Evolutionary conservation across 1,140 invertebrate genomes (phyloP).

Genomic region (Ylistrum balloti): DNA sequence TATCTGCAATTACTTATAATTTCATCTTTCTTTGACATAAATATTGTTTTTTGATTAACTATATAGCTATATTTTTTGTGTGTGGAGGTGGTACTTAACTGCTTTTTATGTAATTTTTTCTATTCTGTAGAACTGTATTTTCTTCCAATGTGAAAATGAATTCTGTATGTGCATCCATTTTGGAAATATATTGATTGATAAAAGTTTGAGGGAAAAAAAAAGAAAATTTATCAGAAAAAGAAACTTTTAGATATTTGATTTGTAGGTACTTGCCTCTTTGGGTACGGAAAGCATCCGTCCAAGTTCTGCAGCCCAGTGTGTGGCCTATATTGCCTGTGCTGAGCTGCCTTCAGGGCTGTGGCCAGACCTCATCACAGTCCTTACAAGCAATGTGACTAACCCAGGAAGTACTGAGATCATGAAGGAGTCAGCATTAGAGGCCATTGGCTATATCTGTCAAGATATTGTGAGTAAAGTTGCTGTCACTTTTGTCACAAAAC

Average conservation of each 20-base stretch:
- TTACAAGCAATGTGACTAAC: slow-evolving; percentile 94
- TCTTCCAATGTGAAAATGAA: too few relatives aligned
- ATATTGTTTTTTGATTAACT: too few relatives aligned
- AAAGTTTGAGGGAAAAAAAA: too few relatives aligned
- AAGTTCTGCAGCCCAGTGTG: slow-evolving; percentile 98
- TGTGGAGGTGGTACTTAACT: too few relatives aligned
- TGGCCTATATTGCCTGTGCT: slow-evolving; percentile 98
- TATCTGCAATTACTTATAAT: neutral
- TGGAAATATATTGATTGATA: too few relatives aligned
- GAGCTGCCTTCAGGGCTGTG: slow-evolving; percentile 92
- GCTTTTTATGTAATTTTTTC: too few relatives aligned
- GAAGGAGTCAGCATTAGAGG: slow-evolving; percentile 97
- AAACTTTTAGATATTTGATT: slow-evolving; percentile 45
- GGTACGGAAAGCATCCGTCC: slow-evolving; percentile 96
- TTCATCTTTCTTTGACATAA: too few relatives aligned
- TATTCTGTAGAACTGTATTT: too few relatives aligned
- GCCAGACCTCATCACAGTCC: slow-evolving; percentile 91
- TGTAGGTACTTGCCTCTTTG: slow-evolving; percentile 93
- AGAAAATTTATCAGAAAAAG: too few relatives aligned
- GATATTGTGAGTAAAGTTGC: slow-evolving; percentile 86
- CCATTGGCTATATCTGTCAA: slow-evolving; percentile 95
- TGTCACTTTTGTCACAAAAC: neutral
- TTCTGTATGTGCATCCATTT: too few relatives aligned
- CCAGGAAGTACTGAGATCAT: slow-evolving; percentile 94
- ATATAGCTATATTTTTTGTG: too few relatives aligned